Evolutionary conservation across 2,113 vertebrate genomes (phyloP).

Genomic region (Colinus virginianus): DNA sequence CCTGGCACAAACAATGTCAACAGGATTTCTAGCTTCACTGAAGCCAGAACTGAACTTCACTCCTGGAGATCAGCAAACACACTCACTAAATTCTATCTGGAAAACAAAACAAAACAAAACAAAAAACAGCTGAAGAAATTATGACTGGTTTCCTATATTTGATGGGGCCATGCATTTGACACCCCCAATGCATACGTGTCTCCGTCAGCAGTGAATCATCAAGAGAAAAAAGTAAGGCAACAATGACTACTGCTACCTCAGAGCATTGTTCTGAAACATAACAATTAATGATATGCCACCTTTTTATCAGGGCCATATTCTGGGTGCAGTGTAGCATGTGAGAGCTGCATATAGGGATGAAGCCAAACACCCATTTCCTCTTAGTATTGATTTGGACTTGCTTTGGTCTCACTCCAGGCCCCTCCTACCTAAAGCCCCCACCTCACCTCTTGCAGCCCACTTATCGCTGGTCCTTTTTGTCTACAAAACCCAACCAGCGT

Average conservation of each 20-base stretch:
- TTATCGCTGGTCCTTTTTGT: neutral
- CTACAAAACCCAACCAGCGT: neutral
- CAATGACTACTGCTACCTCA: neutral
- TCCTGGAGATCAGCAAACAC: neutral
- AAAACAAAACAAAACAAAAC: neutral
- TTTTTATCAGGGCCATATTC: constrained; percentile 25
- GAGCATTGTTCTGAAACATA: neutral
- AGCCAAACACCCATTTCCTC: constrained; percentile 72
- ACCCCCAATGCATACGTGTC: neutral
- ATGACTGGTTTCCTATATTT: neutral
- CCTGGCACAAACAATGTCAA: neutral
- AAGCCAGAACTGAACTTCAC: neutral
- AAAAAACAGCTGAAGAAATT: neutral
- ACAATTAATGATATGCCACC: neutral
- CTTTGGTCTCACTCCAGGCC: constrained; percentile 34
- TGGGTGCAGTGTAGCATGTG: constrained; percentile 26
- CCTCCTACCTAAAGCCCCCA: constrained; percentile 39
- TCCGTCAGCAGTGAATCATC: neutral
- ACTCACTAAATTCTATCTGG: neutral
- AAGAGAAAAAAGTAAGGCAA: neutral
- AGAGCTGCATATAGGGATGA: constrained; percentile 59
- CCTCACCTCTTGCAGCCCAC: neutral
- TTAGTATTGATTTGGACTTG: constrained; percentile 48
- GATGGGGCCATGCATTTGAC: neutral
- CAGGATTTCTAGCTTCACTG: neutral